Percentiles rank a stretch among this genome's conserved stretches.
Evolutionary conservation across 1,140 invertebrate genomes (phyloP).

Genomic region (Branchinecta lindahli): DNA sequence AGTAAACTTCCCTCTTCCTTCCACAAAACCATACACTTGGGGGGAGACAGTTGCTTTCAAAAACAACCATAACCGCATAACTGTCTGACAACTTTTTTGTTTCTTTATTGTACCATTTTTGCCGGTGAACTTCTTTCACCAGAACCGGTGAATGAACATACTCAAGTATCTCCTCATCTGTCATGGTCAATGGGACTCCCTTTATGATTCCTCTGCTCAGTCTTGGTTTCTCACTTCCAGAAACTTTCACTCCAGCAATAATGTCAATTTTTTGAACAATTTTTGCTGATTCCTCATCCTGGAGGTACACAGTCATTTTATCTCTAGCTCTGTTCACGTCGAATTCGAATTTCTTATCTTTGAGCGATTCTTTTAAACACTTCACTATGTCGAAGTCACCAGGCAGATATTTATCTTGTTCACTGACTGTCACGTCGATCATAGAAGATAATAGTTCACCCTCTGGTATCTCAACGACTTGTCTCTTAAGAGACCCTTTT

Average conservation of each 20-base stretch:
- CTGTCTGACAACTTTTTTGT: not conserved
- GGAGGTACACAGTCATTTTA: not conserved
- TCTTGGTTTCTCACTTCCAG: not conserved
- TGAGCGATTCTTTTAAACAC: slow-evolving; percentile 4
- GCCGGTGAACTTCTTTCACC: not conserved
- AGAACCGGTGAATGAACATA: not conserved
- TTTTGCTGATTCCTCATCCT: slow-evolving; percentile 5
- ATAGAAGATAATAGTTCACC: not conserved
- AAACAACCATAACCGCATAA: not conserved
- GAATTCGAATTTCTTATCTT: not conserved
- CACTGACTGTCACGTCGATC: slow-evolving; percentile 1
- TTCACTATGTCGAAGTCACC: not conserved
- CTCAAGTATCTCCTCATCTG: not conserved
- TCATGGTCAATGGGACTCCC: not conserved
- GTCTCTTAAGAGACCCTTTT: not conserved
- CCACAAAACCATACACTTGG: not conserved
- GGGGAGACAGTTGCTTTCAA: not conserved
- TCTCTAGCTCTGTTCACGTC: slow-evolving; percentile 1
- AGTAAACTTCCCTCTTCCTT: not conserved
- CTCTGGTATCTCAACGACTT: slow-evolving; percentile 1
- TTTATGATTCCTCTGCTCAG: not conserved
- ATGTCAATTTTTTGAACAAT: slow-evolving; percentile 2
- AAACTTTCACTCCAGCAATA: slow-evolving; percentile 1
- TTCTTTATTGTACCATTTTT: not conserved
- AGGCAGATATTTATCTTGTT: slow-evolving; percentile 1